These are phyloP conservation scores for Leptonema lineaticorne DNA, from an alignment of 1,140 invertebrate species.

Conservation along the genomic window DNA sequence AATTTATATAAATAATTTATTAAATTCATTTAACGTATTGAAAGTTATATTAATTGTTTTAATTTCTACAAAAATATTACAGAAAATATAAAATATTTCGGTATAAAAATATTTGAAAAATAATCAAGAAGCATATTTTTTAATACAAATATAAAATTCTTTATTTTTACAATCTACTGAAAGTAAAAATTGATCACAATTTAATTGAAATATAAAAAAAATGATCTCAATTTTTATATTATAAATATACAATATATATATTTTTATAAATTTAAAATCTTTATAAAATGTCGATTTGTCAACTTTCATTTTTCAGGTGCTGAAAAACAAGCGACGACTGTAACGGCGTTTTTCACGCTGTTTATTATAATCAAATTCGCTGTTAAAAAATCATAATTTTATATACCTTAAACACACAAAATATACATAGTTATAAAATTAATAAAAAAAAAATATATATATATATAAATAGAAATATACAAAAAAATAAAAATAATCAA, in stretches of 20 bases:
- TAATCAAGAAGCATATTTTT: no score
- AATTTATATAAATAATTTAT: no score
- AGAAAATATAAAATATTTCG: no score
- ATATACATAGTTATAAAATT: background rate
- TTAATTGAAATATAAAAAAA: background rate
- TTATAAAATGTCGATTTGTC: background rate
- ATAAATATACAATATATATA: background rate
- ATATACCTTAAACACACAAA: background rate
- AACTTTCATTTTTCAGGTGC: slow-evolving; percentile 12
- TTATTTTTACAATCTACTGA: no score
- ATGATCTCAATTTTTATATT: background rate
- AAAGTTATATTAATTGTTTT: no score
- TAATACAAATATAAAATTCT: no score
- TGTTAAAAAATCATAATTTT: slow-evolving; percentile 26
- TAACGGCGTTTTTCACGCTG: background rate
- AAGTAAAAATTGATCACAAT: no score
- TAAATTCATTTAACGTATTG: no score
- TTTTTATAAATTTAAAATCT: slow-evolving; percentile 1
- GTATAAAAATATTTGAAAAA: no score
- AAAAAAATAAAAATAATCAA: slow-evolving; percentile 8
- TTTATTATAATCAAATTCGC: slow-evolving; percentile 13
- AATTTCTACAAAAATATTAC: no score
- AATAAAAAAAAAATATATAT: background rate
- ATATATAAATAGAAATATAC: background rate
- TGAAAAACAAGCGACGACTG: background rate